phyloP scores from a whole-genome alignment of 2,113 vertebrate species.

The Ptychochromis oligacanthus region DNA sequence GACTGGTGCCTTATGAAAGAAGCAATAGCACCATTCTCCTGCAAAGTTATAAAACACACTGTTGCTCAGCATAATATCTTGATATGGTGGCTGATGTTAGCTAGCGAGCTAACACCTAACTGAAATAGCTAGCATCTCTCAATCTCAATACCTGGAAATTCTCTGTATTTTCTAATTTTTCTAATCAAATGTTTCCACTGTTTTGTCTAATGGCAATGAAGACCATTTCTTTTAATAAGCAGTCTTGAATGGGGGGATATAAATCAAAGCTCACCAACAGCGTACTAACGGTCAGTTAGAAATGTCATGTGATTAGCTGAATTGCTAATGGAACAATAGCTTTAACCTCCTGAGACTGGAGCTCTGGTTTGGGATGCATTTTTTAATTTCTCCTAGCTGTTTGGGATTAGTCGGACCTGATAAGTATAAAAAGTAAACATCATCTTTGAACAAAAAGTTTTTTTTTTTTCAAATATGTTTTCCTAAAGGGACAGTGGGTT shows the following conservation, averaged over 20 bases:
- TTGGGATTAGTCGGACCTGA: neutral
- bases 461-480: too few relatives aligned
- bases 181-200: neutral
- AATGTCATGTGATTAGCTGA: conserved; percentile 6
- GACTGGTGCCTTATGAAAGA: neutral
- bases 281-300: neutral
- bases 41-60: neutral
- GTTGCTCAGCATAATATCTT: neutral
- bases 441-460: too few relatives aligned
- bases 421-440: neutral
- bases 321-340: neutral
- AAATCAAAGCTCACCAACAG: neutral
- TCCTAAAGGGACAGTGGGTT: too few relatives aligned
- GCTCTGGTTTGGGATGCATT: neutral
- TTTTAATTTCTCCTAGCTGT: neutral
- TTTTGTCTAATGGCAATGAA: neutral
- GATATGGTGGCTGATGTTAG: neutral
- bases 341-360: neutral
- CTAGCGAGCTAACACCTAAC: neutral
- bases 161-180: neutral
- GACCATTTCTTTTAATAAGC: neutral
- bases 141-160: neutral
- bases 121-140: neutral
- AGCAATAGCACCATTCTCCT: neutral
- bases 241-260: neutral